These are phyloP conservation scores for Eupleurogrammus muticus DNA, from an alignment of 2,797 vertebrate species.

Conservation along the genomic window DNA sequence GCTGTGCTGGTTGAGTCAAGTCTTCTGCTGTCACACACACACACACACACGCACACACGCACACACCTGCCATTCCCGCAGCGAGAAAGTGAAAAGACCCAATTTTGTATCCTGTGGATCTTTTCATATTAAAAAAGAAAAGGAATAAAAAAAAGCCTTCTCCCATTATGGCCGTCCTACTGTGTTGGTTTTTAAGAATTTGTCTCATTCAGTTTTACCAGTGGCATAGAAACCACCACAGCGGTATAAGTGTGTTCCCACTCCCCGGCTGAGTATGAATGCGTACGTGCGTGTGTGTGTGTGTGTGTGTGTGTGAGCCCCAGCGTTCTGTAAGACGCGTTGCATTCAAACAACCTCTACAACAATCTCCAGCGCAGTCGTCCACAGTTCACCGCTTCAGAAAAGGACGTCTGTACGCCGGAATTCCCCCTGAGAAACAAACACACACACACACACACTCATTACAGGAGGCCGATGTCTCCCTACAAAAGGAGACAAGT, in stretches of 20 bases:
- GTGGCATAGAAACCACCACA: slow-evolving; percentile 61
- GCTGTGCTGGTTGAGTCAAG: slow-evolving; percentile 23
- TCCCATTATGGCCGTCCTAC: slow-evolving; percentile 49
- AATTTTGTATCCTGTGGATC: slow-evolving; percentile 63
- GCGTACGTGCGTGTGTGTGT: no score
- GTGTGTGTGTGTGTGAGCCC: no score
- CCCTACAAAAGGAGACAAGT: slow-evolving; percentile 44
- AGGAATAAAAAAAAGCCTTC: slow-evolving; percentile 21
- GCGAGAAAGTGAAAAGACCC: slow-evolving; percentile 51
- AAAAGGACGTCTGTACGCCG: slow-evolving; percentile 37
- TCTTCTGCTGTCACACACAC: slow-evolving; percentile 6
- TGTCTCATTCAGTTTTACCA: slow-evolving; percentile 71
- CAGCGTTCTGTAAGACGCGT: slow-evolving; percentile 28
- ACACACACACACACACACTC: slow-evolving; percentile 25
- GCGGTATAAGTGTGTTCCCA: slow-evolving; percentile 3
- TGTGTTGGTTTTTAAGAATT: slow-evolving; percentile 58
- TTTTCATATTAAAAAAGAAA: slow-evolving; percentile 53
- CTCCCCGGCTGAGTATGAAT: slow-evolving; percentile 12
- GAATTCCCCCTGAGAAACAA: slow-evolving; percentile 48
- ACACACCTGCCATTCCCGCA: slow-evolving; percentile 55
- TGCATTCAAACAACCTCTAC: slow-evolving; percentile 45
- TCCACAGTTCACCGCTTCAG: slow-evolving; percentile 53
- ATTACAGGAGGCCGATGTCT: slow-evolving; percentile 47
- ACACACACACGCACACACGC: slow-evolving; percentile 20
- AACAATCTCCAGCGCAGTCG: slow-evolving; percentile 35